Evolutionary conservation across 2,797 vertebrate species (phyloP), one percentile per base, ranked within the genome.

Genomic region (Hafferia zeledoni): DNA sequence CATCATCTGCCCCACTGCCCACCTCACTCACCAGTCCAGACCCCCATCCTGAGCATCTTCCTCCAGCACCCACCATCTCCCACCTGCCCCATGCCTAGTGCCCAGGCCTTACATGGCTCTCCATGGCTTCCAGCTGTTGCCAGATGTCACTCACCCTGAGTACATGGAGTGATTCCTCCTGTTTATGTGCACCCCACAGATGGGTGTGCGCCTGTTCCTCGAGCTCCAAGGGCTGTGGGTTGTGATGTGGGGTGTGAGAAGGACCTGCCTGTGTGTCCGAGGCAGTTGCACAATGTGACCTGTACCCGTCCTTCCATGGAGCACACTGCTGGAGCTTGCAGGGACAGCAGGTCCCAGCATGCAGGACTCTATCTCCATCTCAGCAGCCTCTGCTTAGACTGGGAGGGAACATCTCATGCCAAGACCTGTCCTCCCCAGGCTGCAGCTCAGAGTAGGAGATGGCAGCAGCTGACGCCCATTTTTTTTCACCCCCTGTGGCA

Each of bases 381-480:
- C 92, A 53, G 81, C 91, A 16, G 84, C 60, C 87, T 57, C 57
- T 90, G 92, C 86, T 90, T 63, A 70, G 47, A 75, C 84, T 65
- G 55, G 63, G 81, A 91, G 60, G 83, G 57, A 86, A 46, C 82
- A 47, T 79, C 94, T 94, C 94, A 69, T 91, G 96, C 94, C 84
- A 85, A 93, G 96, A 93, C 92, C 95, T 94, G 88, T 94, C 83
- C 60, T 91, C 67, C 37, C 35, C 69, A 72, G 87, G 89, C 91
- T 89, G 89, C 75, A 83, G 83, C 87, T 93, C 15, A 1, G 72
- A 92, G 86, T 47, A 1, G 3, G 70, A 41, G 49, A 80, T 80
- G 95, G 84, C 89, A 92, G 89, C 91, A 87, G 93, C 94, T 83
- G 81, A 93, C 49, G 3, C 89, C 92, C 83, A 30, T 44, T 41